Evolutionary conservation across 2,113 vertebrate species (phyloP).

Genomic region (Aspidoscelis tigris): DNA sequence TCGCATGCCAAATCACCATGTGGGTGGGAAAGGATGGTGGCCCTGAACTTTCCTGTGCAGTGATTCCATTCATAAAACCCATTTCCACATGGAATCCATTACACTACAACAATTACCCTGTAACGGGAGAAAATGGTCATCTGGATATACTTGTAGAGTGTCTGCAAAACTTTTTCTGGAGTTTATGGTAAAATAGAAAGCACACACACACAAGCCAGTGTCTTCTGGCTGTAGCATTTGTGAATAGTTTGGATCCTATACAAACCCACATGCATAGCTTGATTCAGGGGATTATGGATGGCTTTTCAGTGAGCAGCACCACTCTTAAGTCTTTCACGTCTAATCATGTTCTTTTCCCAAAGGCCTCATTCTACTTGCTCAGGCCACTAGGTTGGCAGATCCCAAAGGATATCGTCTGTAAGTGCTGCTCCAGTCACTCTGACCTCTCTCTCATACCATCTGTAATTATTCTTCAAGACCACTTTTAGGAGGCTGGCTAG

Average conservation of each 20-base stretch:
- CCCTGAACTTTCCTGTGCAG: background rate
- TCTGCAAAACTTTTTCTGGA: constrained; percentile 14
- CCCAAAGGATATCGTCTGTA: background rate
- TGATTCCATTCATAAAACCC: background rate
- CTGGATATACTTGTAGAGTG: constrained; percentile 15
- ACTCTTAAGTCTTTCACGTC: background rate
- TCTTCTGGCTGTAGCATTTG: constrained; percentile 19
- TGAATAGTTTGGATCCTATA: constrained; percentile 17
- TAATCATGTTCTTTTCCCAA: too few relatives aligned
- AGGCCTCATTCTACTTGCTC: background rate
- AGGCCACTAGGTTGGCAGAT: background rate
- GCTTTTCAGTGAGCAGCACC: background rate
- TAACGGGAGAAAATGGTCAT: constrained; percentile 14
- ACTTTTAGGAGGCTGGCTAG: background rate
- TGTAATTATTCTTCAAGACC: background rate
- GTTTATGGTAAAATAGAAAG: constrained; percentile 4
- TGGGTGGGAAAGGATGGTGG: background rate
- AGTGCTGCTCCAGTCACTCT: background rate
- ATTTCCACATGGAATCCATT: constrained; percentile 4
- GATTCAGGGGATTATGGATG: background rate
- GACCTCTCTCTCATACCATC: background rate
- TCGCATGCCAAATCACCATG: background rate
- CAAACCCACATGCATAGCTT: constrained; percentile 3
- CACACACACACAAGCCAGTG: background rate
- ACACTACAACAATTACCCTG: background rate